phyloP scores from a whole-genome alignment of 2,113 vertebrate genomes.

The Casuarius casuarius region DNA sequence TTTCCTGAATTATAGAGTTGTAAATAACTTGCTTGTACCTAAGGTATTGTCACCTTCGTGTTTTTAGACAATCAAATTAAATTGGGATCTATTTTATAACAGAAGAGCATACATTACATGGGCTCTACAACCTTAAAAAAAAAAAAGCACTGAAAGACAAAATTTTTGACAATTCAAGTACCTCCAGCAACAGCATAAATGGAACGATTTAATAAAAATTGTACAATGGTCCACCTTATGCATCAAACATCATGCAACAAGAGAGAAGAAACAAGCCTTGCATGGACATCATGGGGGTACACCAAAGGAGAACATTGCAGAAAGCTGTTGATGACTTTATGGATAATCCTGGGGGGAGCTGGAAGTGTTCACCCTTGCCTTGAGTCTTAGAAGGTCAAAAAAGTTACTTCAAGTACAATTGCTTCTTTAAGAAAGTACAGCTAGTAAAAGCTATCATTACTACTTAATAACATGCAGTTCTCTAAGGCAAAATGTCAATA shows the following conservation, averaged over 20 bases:
- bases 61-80: not conserved
- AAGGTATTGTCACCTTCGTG: not conserved
- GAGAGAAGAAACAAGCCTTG: not conserved
- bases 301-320: not conserved
- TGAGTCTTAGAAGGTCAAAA: slow-evolving; percentile 3
- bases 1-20: not conserved
- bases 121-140: not conserved
- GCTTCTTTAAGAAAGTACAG: not conserved
- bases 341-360: not conserved
- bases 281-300: not conserved
- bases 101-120: not conserved
- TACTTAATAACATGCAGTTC: not conserved
- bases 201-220: not conserved
- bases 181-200: not conserved
- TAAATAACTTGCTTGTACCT: not conserved
- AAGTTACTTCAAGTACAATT: not conserved
- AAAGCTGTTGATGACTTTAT: not conserved
- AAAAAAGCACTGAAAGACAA: not conserved
- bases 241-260: accelerated
- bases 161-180: not conserved
- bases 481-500: slow-evolving; percentile 5
- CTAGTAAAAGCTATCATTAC: not conserved
- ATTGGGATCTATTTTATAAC: not conserved
- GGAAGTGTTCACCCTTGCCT: not conserved
- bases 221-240: not conserved